Conservation (phyloP, 2,888 invertebrate genomes). For the Luffia ferchaultella region DNA sequence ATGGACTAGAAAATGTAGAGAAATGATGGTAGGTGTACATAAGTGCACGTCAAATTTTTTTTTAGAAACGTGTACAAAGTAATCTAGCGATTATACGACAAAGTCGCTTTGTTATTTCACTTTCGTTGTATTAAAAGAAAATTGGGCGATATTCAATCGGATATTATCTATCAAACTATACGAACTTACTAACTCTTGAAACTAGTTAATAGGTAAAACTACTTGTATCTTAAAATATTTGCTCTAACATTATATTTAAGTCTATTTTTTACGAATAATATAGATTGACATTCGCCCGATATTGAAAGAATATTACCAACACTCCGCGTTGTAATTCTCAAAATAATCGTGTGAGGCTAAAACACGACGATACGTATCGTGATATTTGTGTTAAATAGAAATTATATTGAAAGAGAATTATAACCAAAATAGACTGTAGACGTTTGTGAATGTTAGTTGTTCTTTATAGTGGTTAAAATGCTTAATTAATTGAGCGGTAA, state of each 20-base stretch:
- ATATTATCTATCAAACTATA: too few species aligned
- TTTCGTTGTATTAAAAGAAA: too few species aligned
- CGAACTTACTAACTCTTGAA: too few species aligned
- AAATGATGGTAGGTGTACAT: constrained; percentile 1
- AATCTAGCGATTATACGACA: constrained; percentile 1
- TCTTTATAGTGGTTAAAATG: constrained; percentile 19
- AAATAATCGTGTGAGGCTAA: neutral
- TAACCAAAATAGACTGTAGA: neutral
- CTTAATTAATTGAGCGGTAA: neutral
- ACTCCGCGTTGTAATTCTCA: neutral
- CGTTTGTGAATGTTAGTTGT: constrained; percentile 54
- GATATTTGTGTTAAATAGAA: neutral
- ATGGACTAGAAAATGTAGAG: constrained; percentile 5
- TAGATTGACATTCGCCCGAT: neutral
- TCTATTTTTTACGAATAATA: neutral
- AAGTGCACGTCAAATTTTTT: constrained; percentile 17
- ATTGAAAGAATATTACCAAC: neutral
- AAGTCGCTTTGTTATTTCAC: neutral
- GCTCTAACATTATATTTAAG: too few species aligned
- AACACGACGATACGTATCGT: neutral
- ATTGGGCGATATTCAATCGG: too few species aligned
- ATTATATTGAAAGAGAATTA: neutral
- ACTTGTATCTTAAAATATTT: too few species aligned
- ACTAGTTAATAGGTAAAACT: too few species aligned
- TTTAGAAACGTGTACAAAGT: constrained; percentile 24